Percentiles rank a stretch among this genome's conserved stretches.
Evolutionary conservation across 2,113 vertebrate genomes (phyloP).

Genomic region (Cinclus cinclus): DNA sequence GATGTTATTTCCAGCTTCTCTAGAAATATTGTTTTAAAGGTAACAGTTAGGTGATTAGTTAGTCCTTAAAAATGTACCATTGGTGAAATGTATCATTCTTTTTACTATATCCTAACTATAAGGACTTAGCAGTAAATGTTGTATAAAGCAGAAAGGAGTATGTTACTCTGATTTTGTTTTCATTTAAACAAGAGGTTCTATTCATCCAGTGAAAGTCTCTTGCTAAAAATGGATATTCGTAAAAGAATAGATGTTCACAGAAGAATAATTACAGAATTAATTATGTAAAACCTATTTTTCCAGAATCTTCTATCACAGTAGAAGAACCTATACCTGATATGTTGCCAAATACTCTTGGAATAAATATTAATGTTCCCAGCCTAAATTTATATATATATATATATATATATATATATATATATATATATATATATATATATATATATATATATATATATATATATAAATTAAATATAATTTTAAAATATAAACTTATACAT

Average conservation of each 20-base stretch:
- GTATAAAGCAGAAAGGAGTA: background rate
- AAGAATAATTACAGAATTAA: background rate
- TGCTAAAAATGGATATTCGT: background rate
- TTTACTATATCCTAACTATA: background rate
- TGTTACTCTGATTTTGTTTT: background rate
- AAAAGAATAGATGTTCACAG: background rate
- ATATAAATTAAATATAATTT: no score
- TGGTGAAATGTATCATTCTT: background rate
- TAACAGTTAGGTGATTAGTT: background rate
- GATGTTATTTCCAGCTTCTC: slow-evolving; percentile 78
- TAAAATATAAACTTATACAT: background rate
- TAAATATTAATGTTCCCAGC: background rate
- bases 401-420: no score
- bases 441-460: background rate
- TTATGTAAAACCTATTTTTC: background rate
- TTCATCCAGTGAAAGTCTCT: background rate
- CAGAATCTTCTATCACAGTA: background rate
- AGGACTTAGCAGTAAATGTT: background rate
- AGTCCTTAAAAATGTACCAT: background rate
- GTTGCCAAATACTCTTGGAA: background rate
- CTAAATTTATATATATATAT: background rate
- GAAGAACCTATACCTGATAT: background rate
- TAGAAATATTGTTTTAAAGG: slow-evolving; percentile 63
- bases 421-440: background rate
- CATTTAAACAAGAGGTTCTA: background rate